phyloP scores from a whole-genome alignment of 2,113 vertebrate species.

The Smithornis capensis region DNA sequence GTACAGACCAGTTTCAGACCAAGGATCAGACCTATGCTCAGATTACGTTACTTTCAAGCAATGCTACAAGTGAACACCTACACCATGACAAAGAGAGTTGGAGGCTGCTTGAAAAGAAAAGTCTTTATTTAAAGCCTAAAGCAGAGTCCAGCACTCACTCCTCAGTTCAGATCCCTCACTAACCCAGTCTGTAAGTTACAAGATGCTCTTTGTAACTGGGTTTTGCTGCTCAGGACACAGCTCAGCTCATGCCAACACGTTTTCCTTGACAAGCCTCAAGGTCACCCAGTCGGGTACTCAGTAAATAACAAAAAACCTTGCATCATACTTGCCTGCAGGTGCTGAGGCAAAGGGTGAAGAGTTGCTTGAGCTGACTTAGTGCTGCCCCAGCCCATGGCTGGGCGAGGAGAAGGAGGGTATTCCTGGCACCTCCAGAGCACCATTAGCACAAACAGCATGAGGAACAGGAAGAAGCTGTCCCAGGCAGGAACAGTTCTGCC shows the following conservation, averaged over 20 bases:
- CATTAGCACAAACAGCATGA: neutral
- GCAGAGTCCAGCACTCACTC: neutral
- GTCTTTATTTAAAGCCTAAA: neutral
- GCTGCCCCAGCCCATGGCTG: neutral
- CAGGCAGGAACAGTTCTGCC: neutral
- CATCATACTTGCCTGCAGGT: neutral
- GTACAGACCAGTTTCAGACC: neutral
- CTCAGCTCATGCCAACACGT: neutral
- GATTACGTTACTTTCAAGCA: accelerated
- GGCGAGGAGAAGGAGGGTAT: neutral
- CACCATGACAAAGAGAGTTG: neutral
- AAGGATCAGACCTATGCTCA: neutral
- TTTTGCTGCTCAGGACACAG: neutral
- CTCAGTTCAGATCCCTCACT: neutral
- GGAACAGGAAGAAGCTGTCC: neutral
- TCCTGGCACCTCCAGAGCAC: neutral
- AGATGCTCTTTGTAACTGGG: neutral
- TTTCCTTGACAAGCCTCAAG: slow-evolving; percentile 17
- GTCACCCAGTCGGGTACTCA: neutral
- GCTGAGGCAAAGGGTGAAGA: neutral
- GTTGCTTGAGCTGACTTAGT: neutral
- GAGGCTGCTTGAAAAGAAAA: neutral
- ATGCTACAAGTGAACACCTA: neutral
- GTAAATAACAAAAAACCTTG: neutral
- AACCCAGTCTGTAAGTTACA: neutral